A percentile compares a stretch with the other conserved stretches of the same genome.
Evolutionary conservation across 2,113 vertebrate genomes (phyloP).

Genomic region (Zosterops pallidus): DNA sequence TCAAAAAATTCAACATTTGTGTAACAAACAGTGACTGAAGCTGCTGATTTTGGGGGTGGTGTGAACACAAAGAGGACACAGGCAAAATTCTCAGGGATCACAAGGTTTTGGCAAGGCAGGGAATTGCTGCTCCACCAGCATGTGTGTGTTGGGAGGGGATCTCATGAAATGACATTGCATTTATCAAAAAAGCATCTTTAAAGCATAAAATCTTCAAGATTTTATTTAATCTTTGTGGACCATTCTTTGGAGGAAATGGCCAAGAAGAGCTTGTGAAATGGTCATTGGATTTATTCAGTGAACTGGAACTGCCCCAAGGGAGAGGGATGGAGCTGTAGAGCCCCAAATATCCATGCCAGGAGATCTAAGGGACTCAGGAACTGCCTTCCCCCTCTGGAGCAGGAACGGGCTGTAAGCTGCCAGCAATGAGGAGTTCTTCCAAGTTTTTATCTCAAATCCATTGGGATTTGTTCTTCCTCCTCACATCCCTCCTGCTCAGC

Average conservation of each 20-base stretch:
- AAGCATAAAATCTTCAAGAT: no score
- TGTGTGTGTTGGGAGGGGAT: no score
- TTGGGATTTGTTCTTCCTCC: background rate
- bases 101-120: background rate
- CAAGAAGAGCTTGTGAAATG: no score
- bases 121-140: background rate
- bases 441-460: background rate
- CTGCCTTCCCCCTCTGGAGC: background rate
- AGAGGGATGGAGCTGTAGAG: background rate
- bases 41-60: background rate
- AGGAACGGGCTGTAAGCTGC: background rate
- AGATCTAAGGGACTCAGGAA: background rate
- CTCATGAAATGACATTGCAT: background rate
- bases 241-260: no score
- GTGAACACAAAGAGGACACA: background rate
- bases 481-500: background rate
- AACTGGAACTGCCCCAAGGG: no score
- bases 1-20: background rate
- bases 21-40: background rate
- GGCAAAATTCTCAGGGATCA: background rate
- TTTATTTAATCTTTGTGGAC: no score
- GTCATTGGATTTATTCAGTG: no score
- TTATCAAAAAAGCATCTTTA: background rate
- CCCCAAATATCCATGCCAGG: accelerated
- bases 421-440: accelerated